A percentile compares a stretch with the other conserved stretches of the same genome.
These are phyloP conservation scores for Myopa tessellatipennis DNA, from an alignment of 2,888 invertebrate genomes.

Conservation along the genomic window DNA sequence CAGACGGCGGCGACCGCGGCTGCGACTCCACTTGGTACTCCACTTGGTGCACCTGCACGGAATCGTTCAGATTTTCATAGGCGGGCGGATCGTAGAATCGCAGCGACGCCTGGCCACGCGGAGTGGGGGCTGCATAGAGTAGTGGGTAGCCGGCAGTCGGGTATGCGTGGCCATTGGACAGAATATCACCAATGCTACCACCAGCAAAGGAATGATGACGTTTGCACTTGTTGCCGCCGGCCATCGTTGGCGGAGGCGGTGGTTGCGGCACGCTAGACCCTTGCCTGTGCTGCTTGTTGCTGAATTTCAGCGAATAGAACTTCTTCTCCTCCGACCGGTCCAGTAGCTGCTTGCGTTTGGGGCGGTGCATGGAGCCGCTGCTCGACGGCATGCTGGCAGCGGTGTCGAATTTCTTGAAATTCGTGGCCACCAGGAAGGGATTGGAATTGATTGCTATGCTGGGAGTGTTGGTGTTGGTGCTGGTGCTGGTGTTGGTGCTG, in stretches of 20 bases:
- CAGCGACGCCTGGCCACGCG: slow-evolving; percentile 52
- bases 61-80: slow-evolving; percentile 76
- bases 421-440: slow-evolving; percentile 63
- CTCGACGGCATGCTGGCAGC: slow-evolving; percentile 1
- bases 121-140: slow-evolving; percentile 39
- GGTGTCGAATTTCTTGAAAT: slow-evolving; percentile 63
- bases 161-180: slow-evolving; percentile 52
- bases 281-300: slow-evolving; percentile 49
- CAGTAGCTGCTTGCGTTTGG: slow-evolving; percentile 52
- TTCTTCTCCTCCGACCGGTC: slow-evolving; percentile 58
- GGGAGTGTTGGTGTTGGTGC: slow-evolving; percentile 39
- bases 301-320: slow-evolving; percentile 66
- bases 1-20: slow-evolving; percentile 50
- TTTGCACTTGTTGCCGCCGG: slow-evolving; percentile 59
- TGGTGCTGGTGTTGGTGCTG: too few species aligned
- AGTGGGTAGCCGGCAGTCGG: slow-evolving; percentile 41
- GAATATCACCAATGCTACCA: slow-evolving; percentile 65
- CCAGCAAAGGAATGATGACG: slow-evolving; percentile 68
- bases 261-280: slow-evolving; percentile 11
- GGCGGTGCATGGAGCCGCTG: slow-evolving; percentile 56
- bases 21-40: slow-evolving; percentile 66
- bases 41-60: slow-evolving; percentile 75
- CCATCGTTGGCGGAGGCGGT: slow-evolving; percentile 14
- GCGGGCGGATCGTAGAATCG: slow-evolving; percentile 67
- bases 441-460: slow-evolving; percentile 57